phyloP scores from a whole-genome alignment of 2,797 vertebrate genomes.

The Nasua narica region DNA sequence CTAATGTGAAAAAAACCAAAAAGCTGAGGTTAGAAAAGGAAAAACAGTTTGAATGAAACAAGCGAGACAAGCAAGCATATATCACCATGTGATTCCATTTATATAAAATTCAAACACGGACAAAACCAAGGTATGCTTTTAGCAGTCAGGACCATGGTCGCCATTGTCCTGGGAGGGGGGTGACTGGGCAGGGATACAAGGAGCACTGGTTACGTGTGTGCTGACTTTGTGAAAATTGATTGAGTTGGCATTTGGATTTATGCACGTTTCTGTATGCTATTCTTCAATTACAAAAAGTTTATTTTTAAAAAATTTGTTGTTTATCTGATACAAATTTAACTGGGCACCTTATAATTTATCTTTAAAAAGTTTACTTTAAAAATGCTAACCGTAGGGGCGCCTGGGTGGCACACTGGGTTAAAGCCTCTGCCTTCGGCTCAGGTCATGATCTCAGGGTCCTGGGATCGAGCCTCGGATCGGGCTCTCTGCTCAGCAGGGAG shows the following conservation, averaged over 20 bases:
- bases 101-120: background rate
- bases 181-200: background rate
- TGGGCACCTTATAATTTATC: background rate
- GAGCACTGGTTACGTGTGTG: too few relatives aligned
- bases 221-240: background rate
- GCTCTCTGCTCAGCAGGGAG: too few relatives aligned
- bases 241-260: background rate
- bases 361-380: background rate
- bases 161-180: background rate
- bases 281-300: background rate
- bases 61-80: background rate
- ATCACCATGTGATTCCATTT: background rate
- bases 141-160: background rate
- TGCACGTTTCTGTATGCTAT: background rate
- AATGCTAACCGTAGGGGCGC: background rate
- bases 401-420: too few relatives aligned
- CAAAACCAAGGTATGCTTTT: background rate
- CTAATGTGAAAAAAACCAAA: background rate
- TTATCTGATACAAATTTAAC: background rate
- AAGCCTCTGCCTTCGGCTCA: too few relatives aligned
- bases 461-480: too few relatives aligned
- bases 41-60: background rate
- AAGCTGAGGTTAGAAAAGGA: background rate
- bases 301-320: background rate
- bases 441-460: too few relatives aligned